Evolutionary conservation across 1,140 invertebrate species (phyloP).

Genomic region (Potamilus streckersoni): DNA sequence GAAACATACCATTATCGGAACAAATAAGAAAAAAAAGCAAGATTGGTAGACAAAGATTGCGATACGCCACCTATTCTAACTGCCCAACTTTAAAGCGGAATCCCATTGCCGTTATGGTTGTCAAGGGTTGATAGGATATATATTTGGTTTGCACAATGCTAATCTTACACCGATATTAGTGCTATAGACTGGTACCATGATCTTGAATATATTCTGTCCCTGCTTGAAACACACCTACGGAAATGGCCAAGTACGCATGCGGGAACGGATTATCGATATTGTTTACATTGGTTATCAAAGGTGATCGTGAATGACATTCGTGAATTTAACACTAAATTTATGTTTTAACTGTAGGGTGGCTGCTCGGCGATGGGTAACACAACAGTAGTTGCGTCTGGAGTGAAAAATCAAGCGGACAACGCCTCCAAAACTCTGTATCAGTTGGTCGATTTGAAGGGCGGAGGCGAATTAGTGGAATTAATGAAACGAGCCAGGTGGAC

Average conservation of each 20-base stretch:
- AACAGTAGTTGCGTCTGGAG: conserved; percentile 51
- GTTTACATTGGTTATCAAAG: neutral
- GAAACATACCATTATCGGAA: too few relatives aligned
- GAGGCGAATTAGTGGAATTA: conserved; percentile 90
- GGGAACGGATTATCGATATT: neutral
- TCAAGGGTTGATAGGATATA: conserved; percentile 33
- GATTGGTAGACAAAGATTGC: too few relatives aligned
- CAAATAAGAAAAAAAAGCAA: too few relatives aligned
- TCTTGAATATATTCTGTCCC: neutral
- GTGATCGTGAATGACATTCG: neutral
- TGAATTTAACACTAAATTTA: neutral
- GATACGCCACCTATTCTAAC: too few relatives aligned
- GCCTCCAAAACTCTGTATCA: conserved; percentile 56
- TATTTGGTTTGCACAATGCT: conserved; percentile 7
- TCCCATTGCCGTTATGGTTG: neutral
- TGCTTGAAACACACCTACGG: neutral
- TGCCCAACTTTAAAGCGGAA: too few relatives aligned
- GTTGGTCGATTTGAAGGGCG: conserved; percentile 73
- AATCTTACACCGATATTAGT: conserved; percentile 1
- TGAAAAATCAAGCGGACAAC: conserved; percentile 61
- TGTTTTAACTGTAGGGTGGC: too few relatives aligned
- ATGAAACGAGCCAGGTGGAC: conserved; percentile 80
- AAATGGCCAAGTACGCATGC: conserved; percentile 19
- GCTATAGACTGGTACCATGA: conserved; percentile 5
- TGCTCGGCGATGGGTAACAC: conserved; percentile 52